These are phyloP conservation scores for Margarornis squamiger DNA, from an alignment of 2,797 vertebrate genomes.

Conservation along the genomic window DNA sequence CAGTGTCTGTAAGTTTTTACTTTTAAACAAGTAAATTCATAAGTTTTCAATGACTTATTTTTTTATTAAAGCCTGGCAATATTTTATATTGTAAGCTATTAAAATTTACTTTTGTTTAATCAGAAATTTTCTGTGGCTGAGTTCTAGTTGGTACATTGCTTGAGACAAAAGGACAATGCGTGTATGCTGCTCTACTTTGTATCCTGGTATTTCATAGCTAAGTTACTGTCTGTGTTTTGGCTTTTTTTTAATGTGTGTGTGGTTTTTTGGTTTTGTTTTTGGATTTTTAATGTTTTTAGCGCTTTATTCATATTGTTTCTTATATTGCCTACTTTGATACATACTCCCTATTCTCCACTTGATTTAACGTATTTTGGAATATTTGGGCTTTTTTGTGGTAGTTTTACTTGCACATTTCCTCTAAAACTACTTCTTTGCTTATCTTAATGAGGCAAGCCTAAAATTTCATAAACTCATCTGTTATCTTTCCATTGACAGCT, in stretches of 20 bases:
- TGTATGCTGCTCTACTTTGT: background rate
- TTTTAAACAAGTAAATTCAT: background rate
- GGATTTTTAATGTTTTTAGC: background rate
- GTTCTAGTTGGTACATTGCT: background rate
- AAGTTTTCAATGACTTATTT: background rate
- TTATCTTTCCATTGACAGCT: background rate
- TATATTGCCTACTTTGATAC: background rate
- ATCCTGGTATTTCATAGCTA: background rate
- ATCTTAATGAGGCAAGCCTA: background rate
- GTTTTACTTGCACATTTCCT: background rate
- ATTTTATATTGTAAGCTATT: background rate
- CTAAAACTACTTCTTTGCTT: background rate
- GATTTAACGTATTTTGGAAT: background rate
- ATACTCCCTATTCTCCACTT: background rate
- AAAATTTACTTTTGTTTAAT: background rate
- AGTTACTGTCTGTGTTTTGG: background rate
- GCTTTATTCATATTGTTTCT: background rate
- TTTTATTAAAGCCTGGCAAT: background rate
- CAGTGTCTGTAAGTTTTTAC: background rate
- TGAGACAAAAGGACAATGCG: background rate
- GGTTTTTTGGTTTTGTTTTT: background rate
- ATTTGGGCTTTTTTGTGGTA: background rate
- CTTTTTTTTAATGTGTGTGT: too few relatives aligned
- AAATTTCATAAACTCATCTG: background rate
- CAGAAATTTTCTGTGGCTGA: background rate